phyloP scores from a whole-genome alignment of 2,797 vertebrate species.

The Melanotaenia trifasciata region DNA sequence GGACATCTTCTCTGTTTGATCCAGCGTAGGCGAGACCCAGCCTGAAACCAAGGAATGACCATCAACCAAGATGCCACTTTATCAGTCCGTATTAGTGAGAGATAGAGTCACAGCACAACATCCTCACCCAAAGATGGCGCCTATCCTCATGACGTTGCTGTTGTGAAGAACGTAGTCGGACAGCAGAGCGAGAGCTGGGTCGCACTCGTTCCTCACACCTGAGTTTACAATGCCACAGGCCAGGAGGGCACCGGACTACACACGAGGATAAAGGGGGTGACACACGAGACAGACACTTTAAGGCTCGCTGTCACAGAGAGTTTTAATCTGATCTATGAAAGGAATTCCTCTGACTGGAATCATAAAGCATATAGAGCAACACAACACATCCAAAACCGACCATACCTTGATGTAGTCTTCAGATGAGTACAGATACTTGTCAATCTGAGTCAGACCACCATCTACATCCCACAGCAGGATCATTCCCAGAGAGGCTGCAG shows the following conservation, averaged over 20 bases:
- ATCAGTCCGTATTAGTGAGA: too few species aligned
- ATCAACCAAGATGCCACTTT: constrained; percentile 4
- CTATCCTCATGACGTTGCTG: constrained; percentile 98
- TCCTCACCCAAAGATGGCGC: constrained; percentile 96
- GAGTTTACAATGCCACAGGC: constrained; percentile 99
- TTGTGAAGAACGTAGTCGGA: constrained; percentile 98
- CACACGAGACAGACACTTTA: background rate
- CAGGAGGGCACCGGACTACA: constrained; percentile 95
- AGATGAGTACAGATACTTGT: constrained; percentile 98
- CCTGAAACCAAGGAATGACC: constrained; percentile 73
- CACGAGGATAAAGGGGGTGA: background rate
- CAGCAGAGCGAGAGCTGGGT: constrained; percentile 94
- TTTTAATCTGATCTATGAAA: too few species aligned
- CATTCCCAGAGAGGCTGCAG: constrained; percentile 95
- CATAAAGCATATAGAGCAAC: too few species aligned
- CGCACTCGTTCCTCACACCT: constrained; percentile 97
- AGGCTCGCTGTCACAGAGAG: background rate
- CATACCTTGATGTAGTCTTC: constrained; percentile 98
- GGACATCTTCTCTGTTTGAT: constrained; percentile 96
- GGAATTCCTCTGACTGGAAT: background rate
- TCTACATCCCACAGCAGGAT: constrained; percentile 98
- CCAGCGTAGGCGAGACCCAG: constrained; percentile 97
- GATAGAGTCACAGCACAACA: background rate
- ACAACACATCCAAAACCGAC: background rate
- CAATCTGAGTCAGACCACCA: constrained; percentile 96